Base-by-base conservation (phyloP, 2,797 vertebrate genomes). In the Sebastes hubbsi region DNA sequence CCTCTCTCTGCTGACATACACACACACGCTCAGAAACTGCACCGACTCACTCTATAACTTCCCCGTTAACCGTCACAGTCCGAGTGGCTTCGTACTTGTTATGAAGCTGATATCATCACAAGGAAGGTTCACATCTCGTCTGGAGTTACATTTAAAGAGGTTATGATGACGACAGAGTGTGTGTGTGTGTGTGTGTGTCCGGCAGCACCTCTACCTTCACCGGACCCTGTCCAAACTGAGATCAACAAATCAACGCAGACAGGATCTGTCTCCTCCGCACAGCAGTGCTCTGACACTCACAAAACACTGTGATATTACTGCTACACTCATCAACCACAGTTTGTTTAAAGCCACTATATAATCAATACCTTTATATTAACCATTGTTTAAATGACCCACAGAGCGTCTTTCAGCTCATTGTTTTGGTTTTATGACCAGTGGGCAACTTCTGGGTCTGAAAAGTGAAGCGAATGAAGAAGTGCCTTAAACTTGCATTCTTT, bases 181-280 rank as follows among this genome's bases (percentile, higher is more conserved):
- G 20, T 84, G 65, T 49, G 70, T 69, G 3, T 80, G 8, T 82
- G 32, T 32, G 34, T 61, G 75, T 52, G 20, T 84, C 63, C 69
- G 54, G 69, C 79, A 74, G 72, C 75, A 72, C 67, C 67, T 91
- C 86, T 86, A 56, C 76, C 29, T 82, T 93, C 86, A 95, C 84
- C 76, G 72, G 87, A 88, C 29, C 69, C 77, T 52, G 86, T 90
- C 89, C 87, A 76, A 88, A 79, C 69, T 46, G 80, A 88, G 88
- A 89, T 90, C 90, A 90, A 46, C 87, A 85, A 74, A 76, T 89
- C 84, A 58, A 82, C 59, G 52, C 65, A n/a, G 59, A 88, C 52
- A 81, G 76, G 83, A 88, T 87, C 73, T 77, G 78, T 78, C 87
- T 76, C 77, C 72, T 89, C 75, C 91, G 88, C 87, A 80, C 75